Evolutionary conservation across 2,113 vertebrate species (phyloP), one percentile per base, ranked within the genome.

Genomic region (Mobula hypostoma): DNA sequence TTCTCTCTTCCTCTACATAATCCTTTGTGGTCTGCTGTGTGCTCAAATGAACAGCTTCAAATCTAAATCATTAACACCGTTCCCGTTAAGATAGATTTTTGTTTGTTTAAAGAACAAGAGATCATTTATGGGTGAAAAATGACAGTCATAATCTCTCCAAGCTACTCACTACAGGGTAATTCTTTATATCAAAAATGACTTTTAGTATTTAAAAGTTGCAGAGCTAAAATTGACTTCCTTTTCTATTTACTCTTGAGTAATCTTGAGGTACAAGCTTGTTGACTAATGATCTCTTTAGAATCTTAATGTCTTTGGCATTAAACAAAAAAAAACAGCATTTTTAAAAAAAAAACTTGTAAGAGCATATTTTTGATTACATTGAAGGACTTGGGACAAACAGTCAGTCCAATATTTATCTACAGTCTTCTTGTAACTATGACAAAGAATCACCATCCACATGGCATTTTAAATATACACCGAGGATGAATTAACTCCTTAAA

Each of bases 271-370:
- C 24, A 32, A 93, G 9, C 21, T 56, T 48, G 68, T 48, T 76
- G 17, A 79, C 15, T 29, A 63, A 12, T 72, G 36, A 48, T 27
- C 9, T 70, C 11, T 74, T 12, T 27, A 29, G 40, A 27, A 7
- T 15, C 4, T 83, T 88, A 88, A 92, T 72, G 21, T 74, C 17
- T 72, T 92, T 5, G 72, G 9, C 36, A 27, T 74, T 76, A 40
- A 56, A 93, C 32, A 93, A 93, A 74, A 70, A 93, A 36, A 32
- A 48, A 48, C n/a, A n/a, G n/a, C n/a, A n/a, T n/a, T n/a, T n/a
- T n/a, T n/a, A n/a, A 93, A 93, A 74, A 70, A 93, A 36, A 32
- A 63, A 5, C 87, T 21, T 56, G 19, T 36, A 19, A 15, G 29
- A 36, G 32, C 15, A 70, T 70, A 68, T 91, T 40, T 24, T 21